A percentile compares a stretch with the other conserved stretches of the same genome.
Conservation (phyloP, 2,888 invertebrate species). For the Nomada fucata region DNA sequence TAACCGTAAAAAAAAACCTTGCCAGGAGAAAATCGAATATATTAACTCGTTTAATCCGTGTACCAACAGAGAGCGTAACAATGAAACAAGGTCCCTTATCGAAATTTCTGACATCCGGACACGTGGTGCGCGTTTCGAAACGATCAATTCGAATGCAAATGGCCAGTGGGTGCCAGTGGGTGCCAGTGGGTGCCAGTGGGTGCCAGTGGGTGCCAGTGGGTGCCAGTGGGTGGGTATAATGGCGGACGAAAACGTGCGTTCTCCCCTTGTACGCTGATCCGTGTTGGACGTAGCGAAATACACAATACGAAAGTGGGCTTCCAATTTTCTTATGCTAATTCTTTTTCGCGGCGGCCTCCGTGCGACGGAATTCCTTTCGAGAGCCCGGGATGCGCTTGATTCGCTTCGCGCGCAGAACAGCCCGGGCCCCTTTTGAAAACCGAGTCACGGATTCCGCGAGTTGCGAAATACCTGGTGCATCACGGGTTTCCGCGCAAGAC, state of each 20-base stretch:
- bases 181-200: too few relatives aligned
- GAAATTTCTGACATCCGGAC: slow-evolving; percentile 50
- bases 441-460: slow-evolving; percentile 57
- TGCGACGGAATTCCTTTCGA: slow-evolving; percentile 47
- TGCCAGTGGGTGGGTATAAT: slow-evolving; percentile 40
- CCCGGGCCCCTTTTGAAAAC: slow-evolving; percentile 31
- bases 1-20: neutral
- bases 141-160: slow-evolving; percentile 64
- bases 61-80: neutral
- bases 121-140: slow-evolving; percentile 43
- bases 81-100: slow-evolving; percentile 27
- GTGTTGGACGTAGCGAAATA: slow-evolving; percentile 39
- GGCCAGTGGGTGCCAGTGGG: slow-evolving; percentile 23
- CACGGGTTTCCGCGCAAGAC: neutral
- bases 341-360: slow-evolving; percentile 24
- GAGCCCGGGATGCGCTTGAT: slow-evolving; percentile 45
- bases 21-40: neutral
- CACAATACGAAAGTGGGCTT: slow-evolving; percentile 67
- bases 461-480: slow-evolving; percentile 50
- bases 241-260: neutral
- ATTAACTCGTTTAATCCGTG: neutral
- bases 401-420: slow-evolving; percentile 43
- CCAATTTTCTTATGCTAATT: slow-evolving; percentile 77
- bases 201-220: too few relatives aligned
- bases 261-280: slow-evolving; percentile 42